A percentile compares a stretch with the other conserved stretches of the same genome.
Conservation (phyloP, 2,888 invertebrate species). For the Acanthoscelides obtectus region DNA sequence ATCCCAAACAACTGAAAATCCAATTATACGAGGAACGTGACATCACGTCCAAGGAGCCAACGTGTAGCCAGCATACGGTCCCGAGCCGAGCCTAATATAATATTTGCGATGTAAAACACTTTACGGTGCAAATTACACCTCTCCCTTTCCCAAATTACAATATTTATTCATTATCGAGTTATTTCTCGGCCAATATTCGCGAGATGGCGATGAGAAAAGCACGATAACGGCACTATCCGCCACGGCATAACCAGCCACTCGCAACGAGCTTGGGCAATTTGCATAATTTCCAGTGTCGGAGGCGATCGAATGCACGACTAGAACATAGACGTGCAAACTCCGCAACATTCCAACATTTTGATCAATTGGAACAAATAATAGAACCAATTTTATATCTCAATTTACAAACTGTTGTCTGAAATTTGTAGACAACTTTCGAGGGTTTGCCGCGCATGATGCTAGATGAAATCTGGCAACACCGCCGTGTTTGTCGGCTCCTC, state of each 20-base stretch:
- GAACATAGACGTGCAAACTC: background rate
- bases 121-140: slow-evolving; percentile 14
- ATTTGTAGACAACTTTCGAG: too few species aligned
- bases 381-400: too few species aligned
- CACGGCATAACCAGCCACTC: background rate
- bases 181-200: slow-evolving; percentile 13
- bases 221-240: slow-evolving; percentile 22
- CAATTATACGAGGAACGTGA: background rate
- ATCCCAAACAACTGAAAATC: background rate
- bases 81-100: background rate
- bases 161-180: slow-evolving; percentile 20
- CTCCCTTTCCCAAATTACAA: slow-evolving; percentile 17
- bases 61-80: background rate
- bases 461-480: too few species aligned
- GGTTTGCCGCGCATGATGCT: too few species aligned
- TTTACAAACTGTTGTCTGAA: too few species aligned
- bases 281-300: background rate
- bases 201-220: slow-evolving; percentile 14
- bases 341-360: too few species aligned
- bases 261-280: background rate
- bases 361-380: too few species aligned
- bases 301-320: background rate
- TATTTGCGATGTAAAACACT: slow-evolving; percentile 12
- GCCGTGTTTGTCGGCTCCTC: too few species aligned
- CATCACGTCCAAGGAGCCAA: background rate